These are phyloP conservation scores for Neopipo cinnamomea DNA, from an alignment of 2,113 vertebrate genomes.

Conservation along the genomic window DNA sequence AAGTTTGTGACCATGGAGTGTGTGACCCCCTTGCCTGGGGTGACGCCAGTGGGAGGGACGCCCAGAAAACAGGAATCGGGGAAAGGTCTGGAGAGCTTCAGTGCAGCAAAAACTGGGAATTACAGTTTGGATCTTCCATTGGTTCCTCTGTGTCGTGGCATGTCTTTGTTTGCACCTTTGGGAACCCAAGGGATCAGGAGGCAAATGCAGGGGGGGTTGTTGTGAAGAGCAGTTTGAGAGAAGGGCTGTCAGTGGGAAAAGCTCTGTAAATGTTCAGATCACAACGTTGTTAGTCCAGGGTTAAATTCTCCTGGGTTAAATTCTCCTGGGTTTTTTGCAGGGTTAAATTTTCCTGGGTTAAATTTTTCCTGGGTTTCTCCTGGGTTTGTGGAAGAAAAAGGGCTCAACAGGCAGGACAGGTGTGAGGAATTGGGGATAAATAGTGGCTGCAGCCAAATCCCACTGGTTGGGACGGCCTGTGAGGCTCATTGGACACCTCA, in stretches of 20 bases:
- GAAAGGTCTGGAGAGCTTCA: neutral
- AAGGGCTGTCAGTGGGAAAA: neutral
- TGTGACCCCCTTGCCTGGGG: neutral
- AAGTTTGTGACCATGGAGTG: neutral
- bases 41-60: neutral
- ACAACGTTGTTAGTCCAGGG: neutral
- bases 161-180: neutral
- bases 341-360: too few relatives aligned
- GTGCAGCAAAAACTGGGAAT: neutral
- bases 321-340: too few relatives aligned
- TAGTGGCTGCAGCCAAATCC: neutral
- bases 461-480: rapidly evolving
- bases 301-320: neutral
- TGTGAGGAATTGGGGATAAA: neutral
- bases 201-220: neutral
- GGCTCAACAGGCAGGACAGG: neutral
- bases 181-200: neutral
- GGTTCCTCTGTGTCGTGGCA: neutral
- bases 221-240: neutral
- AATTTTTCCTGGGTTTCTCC: too few relatives aligned
- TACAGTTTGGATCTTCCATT: neutral
- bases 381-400: neutral
- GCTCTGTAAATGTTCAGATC: neutral
- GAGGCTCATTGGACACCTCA: neutral
- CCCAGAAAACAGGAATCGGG: neutral